Evolutionary conservation across 92 coral and sea anemone species (phyloP), one percentile per base, ranked within the genome.

Genomic region (Palythoa heliodiscus): DNA sequence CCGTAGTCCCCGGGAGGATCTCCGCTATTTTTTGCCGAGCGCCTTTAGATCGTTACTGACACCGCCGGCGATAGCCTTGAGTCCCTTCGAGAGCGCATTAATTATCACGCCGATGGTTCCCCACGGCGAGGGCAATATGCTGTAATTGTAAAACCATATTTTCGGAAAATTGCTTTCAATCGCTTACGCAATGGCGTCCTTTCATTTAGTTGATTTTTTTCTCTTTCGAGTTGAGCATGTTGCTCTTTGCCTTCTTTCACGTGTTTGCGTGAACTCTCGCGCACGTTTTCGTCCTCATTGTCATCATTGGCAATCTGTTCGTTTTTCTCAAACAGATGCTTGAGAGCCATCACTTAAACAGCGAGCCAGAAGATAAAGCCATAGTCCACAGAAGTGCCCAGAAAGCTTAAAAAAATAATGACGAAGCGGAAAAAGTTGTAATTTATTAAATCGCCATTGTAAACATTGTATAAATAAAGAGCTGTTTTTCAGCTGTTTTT

Each of bases 61-160:
- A 14, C 77, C 77, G 0, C 11, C 16, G 5, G 77, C 77, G 6
- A 73, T 38, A 39, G 77, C 1, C 17, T 17, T 43, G 3, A 73
- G 20, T 25, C 77, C 77, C 22, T 73, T 73, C 14, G 9, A 2
- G 14, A 50, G 35, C 0, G 77, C 58, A 9, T 43, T 17, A 6
- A 43, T 19, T 0, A 73, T 47, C 11, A 47, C 37, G 3, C 77
- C 29, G 5, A 73, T 73, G 52, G 58, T 47, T n/a, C n/a, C 77
- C 86, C 16, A 43, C 86, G 7, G 68, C 77, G 20, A 69, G 23
- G 15, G 73, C 37, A 82, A 70, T 61, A n/a, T 15, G 87, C 87
- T 16, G 87, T 4, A 5, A 83, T 68, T 7, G 82, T 83, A 35
- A 83, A 71, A 17, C 79, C 71, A n/a, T 71, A 70, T 58, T 83